Evolutionary conservation across 2,888 invertebrate genomes (phyloP), one percentile per base, ranked within the genome.

Genomic region (Furcula furcula): DNA sequence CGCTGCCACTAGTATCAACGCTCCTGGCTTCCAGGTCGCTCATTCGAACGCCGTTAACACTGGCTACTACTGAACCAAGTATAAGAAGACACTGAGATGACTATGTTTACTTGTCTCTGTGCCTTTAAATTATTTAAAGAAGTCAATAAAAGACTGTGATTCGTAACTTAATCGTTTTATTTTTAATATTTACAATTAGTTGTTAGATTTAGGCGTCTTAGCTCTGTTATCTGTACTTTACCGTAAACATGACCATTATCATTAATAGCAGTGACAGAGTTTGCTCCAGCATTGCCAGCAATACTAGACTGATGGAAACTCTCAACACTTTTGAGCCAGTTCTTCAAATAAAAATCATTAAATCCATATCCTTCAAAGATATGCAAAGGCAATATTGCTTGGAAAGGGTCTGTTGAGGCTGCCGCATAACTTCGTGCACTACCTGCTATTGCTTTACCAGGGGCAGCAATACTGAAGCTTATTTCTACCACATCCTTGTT

Each of bases 11-110:
- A 71, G 70, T 48, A 61, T 78, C 45, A 66, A 78, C 32, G 78
- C 63, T 0, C 81, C 77, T 2, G 81, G 81, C 15, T 35, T 82
- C 31, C 78, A 78, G 32, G 69, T 76, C 1, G 62, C 81, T 1
- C 78, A 83, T 23, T 71, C 84, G 0, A 72, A 79, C 36, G 68
- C 84, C 18, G 50, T 81, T 32, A 80, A 81, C 47, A 67, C 66
- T 28, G 80, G 76, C 15, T 80, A 53, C 54, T 85, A 79, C 45
- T 75, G 54, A 71, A 27, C 13, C 12, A 15, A 37, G 30, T 40
- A 28, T 35, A 36, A 43, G 59, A 63, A 69, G 82, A 75, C 65
- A 38, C 59, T 56, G 67, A 71, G 82, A 84, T 75, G 84, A 84
- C 72, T 60, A 66, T 42, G 21, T 20, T 42, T 60, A 76, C 76